Evolutionary conservation across 2,113 vertebrate genomes (phyloP), one percentile per base, ranked within the genome.

Genomic region (Burhinus oedicnemus): DNA sequence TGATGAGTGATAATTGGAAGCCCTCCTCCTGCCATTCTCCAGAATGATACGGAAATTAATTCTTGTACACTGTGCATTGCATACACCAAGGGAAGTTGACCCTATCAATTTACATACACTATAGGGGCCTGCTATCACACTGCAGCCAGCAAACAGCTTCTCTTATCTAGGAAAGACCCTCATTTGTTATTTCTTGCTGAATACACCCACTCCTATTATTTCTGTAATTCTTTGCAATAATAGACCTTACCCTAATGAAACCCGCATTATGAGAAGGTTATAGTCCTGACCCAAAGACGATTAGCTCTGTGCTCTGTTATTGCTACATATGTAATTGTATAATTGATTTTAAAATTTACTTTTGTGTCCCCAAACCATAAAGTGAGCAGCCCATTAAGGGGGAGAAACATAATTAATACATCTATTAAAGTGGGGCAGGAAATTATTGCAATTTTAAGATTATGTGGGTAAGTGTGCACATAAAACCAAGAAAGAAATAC

Each of bases 131-230:
- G 94, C 98, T 98, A 98, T 96, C 98, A 94, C 98, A 92, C 94
- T 90, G 95, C 97, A 97, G 97, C 98, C 97, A 97, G 98, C 97
- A 97, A 98, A 97, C 98, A 98, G 97, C 95, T 97, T 92, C 95
- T 93, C 98, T 99, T 99, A 99, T 99, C 98, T 98, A 80, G 22
- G 94, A 95, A 96, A 98, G 96, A 95, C 98, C 98, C 98, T 99
- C 98, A 98, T 99, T 98, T 99, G 98, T 99, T 98, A 98, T 98
- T 98, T 98, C 98, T 91, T 97, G 89, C 97, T 97, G 98, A 98
- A 98, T 98, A 98, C 98, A 98, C 98, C 98, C 98, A 97, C 98
- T 97, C 93, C 98, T 97, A 98, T 98, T 98, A 98, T 97, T 98
- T 98, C 98, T 97, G 96, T 96, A 97, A 97, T 97, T 98, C 98